Percentiles rank a stretch among this genome's conserved stretches.
Evolutionary conservation across 2,113 vertebrate species (phyloP).

Genomic region (Engraulis encrasicolus): DNA sequence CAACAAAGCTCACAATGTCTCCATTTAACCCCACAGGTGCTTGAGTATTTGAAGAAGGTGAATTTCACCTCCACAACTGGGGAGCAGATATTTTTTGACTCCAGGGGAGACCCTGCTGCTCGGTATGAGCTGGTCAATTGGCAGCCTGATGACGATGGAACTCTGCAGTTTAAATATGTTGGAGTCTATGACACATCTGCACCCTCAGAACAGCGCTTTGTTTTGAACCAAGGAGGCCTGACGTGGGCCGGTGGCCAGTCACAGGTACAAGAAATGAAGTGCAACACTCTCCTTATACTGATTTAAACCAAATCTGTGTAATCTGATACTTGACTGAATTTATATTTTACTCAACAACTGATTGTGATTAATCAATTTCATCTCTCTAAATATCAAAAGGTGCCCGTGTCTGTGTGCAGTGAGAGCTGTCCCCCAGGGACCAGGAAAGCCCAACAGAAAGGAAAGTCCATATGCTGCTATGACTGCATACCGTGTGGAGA

Average conservation of each 20-base stretch:
- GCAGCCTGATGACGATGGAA: slow-evolving; percentile 61
- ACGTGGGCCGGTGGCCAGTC: slow-evolving; percentile 41
- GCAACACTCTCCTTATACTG: background rate
- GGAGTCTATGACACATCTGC: slow-evolving; percentile 57
- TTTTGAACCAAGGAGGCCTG: slow-evolving; percentile 26
- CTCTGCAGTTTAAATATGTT: slow-evolving; percentile 48
- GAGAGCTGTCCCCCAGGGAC: slow-evolving; percentile 52
- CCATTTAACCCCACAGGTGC: slow-evolving; percentile 52
- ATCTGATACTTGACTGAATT: slow-evolving; percentile 8
- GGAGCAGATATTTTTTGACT: slow-evolving; percentile 68
- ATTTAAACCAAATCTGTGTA: background rate
- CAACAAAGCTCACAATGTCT: background rate
- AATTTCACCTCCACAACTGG: slow-evolving; percentile 68
- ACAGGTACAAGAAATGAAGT: slow-evolving; percentile 26
- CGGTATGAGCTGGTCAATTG: slow-evolving; percentile 76
- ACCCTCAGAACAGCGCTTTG: slow-evolving; percentile 23
- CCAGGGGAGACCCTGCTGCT: slow-evolving; percentile 68
- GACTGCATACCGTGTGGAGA: slow-evolving; percentile 58
- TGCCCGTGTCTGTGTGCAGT: slow-evolving; percentile 52
- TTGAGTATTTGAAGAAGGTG: slow-evolving; percentile 66
- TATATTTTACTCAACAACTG: no score
- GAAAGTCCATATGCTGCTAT: slow-evolving; percentile 56
- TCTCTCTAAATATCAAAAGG: slow-evolving; percentile 9
- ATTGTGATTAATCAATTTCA: background rate
- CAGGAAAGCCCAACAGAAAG: slow-evolving; percentile 52